Evolutionary conservation across 2,888 invertebrate genomes (phyloP).

Genomic region (Galeruca laticollis): DNA sequence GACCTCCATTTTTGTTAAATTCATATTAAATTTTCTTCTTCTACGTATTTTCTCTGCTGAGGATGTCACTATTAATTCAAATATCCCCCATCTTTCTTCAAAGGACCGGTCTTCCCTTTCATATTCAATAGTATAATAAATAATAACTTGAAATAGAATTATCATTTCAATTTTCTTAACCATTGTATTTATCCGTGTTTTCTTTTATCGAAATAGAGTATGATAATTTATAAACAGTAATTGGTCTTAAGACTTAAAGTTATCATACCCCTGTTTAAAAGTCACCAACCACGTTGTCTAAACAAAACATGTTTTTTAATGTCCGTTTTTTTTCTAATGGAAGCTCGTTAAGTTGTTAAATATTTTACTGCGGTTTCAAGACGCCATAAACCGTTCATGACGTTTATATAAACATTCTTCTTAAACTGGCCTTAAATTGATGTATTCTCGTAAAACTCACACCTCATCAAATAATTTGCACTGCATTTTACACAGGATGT

Average conservation of each 20-base stretch:
- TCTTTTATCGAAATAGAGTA: too few relatives aligned
- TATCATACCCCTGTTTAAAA: neutral
- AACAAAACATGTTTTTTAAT: conserved; percentile 10
- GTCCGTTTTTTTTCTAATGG: conserved; percentile 11
- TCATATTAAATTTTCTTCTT: too few relatives aligned
- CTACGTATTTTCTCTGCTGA: too few relatives aligned
- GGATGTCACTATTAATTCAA: too few relatives aligned
- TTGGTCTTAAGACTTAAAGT: neutral
- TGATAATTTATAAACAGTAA: neutral
- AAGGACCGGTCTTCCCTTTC: too few relatives aligned
- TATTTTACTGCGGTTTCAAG: conserved; percentile 26
- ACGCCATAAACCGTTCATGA: conserved; percentile 28
- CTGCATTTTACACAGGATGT: conserved; percentile 16
- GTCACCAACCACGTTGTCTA: conserved; percentile 8
- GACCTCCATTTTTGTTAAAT: too few relatives aligned
- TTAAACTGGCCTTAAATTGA: conserved; percentile 18
- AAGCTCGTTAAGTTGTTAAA: conserved; percentile 22
- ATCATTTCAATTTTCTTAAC: too few relatives aligned
- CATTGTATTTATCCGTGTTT: too few relatives aligned
- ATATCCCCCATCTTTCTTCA: too few relatives aligned
- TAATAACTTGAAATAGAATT: too few relatives aligned
- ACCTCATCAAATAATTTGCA: conserved; percentile 26
- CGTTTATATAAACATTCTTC: conserved; percentile 29
- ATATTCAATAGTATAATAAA: too few relatives aligned
- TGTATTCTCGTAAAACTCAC: conserved; percentile 22